Base-by-base conservation (phyloP, 2,113 vertebrate species). In the Acanthochromis polyacanthus region DNA sequence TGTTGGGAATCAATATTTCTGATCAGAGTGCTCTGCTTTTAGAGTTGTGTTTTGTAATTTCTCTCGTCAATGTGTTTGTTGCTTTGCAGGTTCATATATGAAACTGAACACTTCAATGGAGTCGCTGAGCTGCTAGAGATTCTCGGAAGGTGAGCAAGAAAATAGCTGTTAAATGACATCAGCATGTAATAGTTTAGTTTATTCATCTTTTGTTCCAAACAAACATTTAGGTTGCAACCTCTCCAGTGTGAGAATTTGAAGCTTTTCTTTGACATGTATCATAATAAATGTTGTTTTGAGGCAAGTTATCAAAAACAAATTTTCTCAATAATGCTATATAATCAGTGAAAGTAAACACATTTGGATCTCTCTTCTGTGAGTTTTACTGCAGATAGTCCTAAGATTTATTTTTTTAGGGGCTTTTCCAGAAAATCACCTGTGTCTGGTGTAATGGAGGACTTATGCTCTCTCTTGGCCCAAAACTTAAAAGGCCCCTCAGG, bases 61-160 rank as follows among this genome's bases (percentile, higher is more conserved):
- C 6, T 67, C 19, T 58, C 19, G 14, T 75, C 45, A 14, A 59
- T 64, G n/a, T 67, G 50, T 55, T 15, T 77, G 30, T 72, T 20
- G 17, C 14, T 40, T 57, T 67, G 22, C 76, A 95, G 95, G 88
- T 95, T 94, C 84, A 94, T 95, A 67, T 95, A 94, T 62, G 95
- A 95, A 88, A 95, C 91, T 0, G 94, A 95, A 23, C 94, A 93
- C 83, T 95, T 95, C 74, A 95, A 95, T 4, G 94, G 94, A 52
- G 93, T 95, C 0, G 92, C 94, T 32, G 94, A 95, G 80, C 86
- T 95, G 11, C 86, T 95, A 17, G 94, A 95, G 87, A 95, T 95
- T 67, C 90, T 95, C 67, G 95, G 95, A 70, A 95, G 95, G 95
- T 95, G 66, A 93, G 92, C 75, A 22, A 59, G 4, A 25, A 23